Evolutionary conservation across 1,140 invertebrate species (phyloP).

Genomic region (Helicorthomorpha holstii): DNA sequence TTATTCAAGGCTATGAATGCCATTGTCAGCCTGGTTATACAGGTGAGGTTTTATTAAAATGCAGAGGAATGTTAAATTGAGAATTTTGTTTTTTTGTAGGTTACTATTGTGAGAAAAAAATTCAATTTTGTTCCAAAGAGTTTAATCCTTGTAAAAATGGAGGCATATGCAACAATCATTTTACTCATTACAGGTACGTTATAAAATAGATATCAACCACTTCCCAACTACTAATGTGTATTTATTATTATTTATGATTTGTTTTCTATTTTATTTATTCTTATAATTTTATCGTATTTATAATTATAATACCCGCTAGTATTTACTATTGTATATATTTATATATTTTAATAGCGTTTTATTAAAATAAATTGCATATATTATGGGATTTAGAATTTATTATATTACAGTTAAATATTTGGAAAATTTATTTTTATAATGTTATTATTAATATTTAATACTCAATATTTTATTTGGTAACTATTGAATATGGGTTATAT

Average conservation of each 20-base stretch:
- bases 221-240: background rate
- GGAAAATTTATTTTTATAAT: too few species aligned
- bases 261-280: background rate
- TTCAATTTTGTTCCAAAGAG: conserved; percentile 76
- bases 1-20: conserved; percentile 66
- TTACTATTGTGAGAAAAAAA: conserved; percentile 78
- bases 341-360: too few species aligned
- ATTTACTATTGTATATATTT: too few species aligned
- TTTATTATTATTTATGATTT: background rate
- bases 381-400: too few species aligned
- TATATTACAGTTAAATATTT: too few species aligned
- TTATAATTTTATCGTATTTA: conserved; percentile 19
- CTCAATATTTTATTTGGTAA: background rate
- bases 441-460: conserved; percentile 11
- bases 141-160: conserved; percentile 87
- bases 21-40: conserved; percentile 65
- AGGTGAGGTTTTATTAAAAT: conserved; percentile 33
- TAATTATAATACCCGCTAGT: too few species aligned
- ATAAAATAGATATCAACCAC: too few species aligned
- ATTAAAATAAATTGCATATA: too few species aligned
- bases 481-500: background rate
- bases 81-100: conserved; percentile 27
- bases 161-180: conserved; percentile 70
- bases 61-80: background rate
- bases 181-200: conserved; percentile 66